A percentile compares a stretch with the other conserved stretches of the same genome.
These are phyloP conservation scores for Oenanthe melanoleuca DNA, from an alignment of 2,113 vertebrate species.

Conservation along the genomic window DNA sequence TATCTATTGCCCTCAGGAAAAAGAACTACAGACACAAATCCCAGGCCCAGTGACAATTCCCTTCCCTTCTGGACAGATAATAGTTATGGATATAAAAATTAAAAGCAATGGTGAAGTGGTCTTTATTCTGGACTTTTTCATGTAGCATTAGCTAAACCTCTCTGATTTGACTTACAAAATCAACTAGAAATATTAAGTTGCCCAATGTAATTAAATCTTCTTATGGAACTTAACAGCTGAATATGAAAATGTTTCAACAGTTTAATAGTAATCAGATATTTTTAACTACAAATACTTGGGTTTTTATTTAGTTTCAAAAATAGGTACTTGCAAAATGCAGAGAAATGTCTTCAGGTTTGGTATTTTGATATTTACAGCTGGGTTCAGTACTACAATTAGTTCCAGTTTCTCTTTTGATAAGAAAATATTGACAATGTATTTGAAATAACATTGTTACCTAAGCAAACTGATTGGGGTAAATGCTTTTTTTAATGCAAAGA, in stretches of 20 bases:
- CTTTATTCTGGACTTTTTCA: neutral
- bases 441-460: neutral
- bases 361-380: neutral
- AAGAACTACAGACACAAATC: neutral
- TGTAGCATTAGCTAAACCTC: neutral
- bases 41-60: neutral
- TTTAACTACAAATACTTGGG: neutral
- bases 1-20: neutral
- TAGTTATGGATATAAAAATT: neutral
- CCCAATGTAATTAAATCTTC: neutral
- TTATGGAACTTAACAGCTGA: neutral
- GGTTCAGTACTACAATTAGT: neutral
- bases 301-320: neutral
- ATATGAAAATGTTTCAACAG: neutral
- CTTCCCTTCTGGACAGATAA: neutral
- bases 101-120: neutral
- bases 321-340: neutral
- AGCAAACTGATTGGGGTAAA: neutral
- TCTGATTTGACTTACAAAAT: neutral
- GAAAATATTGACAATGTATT: neutral
- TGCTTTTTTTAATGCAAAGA: neutral
- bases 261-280: neutral
- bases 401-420: neutral
- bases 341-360: neutral
- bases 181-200: neutral